phyloP scores from a whole-genome alignment of 2,888 invertebrate genomes.

The Lymantria monacha region DNA sequence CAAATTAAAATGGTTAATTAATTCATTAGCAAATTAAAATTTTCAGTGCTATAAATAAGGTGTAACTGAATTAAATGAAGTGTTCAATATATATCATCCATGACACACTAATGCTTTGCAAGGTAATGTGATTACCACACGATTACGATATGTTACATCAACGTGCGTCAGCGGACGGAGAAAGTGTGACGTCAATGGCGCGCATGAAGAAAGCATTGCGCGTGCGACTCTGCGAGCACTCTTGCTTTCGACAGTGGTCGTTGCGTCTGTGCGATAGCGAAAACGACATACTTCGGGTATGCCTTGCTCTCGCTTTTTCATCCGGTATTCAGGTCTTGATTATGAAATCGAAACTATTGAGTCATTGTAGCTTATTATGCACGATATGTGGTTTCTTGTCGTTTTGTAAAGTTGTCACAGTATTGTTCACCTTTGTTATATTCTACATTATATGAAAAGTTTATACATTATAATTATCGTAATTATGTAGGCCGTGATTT shows the following conservation, averaged over 20 bases:
- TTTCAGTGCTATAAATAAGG: no score
- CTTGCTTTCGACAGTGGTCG: slow-evolving; percentile 76
- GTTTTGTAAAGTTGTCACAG: slow-evolving; percentile 13
- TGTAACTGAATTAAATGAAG: neutral
- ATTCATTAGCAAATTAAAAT: no score
- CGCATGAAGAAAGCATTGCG: slow-evolving; percentile 78
- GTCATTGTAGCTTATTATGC: slow-evolving; percentile 54
- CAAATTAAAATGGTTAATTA: no score
- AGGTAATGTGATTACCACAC: slow-evolving; percentile 44
- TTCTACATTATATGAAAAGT: no score
- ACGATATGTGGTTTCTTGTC: slow-evolving; percentile 40
- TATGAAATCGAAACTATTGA: slow-evolving; percentile 73
- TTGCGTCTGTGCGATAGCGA: slow-evolving; percentile 75
- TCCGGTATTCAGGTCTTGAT: slow-evolving; percentile 72
- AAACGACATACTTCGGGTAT: slow-evolving; percentile 71
- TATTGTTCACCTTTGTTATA: slow-evolving; percentile 1
- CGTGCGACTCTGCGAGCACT: slow-evolving; percentile 65
- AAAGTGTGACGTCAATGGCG: slow-evolving; percentile 74
- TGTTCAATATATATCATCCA: slow-evolving; percentile 3
- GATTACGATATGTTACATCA: slow-evolving; percentile 67
- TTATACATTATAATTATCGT: no score
- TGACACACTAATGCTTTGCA: slow-evolving; percentile 21
- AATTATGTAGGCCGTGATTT: no score
- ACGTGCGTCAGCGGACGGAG: slow-evolving; percentile 66
- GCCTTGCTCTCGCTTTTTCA: slow-evolving; percentile 66